Percentiles rank a stretch among this genome's conserved stretches.
These are phyloP conservation scores for Actinernus sp. DNA, from an alignment of 92 coral and sea anemone genomes.

Conservation along the genomic window DNA sequence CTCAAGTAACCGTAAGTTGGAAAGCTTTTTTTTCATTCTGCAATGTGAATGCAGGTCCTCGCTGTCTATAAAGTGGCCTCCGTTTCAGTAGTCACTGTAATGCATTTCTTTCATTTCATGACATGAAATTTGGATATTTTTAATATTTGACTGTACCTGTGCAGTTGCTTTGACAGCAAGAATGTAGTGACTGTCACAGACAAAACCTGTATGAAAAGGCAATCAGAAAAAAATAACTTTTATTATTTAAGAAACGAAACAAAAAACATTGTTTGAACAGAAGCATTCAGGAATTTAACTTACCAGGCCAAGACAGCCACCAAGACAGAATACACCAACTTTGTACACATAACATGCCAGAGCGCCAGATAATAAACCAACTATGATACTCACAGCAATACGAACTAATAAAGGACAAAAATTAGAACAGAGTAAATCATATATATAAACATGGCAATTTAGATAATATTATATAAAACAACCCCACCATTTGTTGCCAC, in stretches of 20 bases:
- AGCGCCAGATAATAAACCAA: conserved; percentile 80
- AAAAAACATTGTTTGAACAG: too few species aligned
- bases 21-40: too few species aligned
- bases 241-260: background rate
- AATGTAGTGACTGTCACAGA: conserved; percentile 23
- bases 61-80: too few species aligned
- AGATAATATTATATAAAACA: too few species aligned
- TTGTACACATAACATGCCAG: conserved; percentile 89
- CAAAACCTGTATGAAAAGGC: conserved; percentile 2
- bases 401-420: conserved; percentile 57
- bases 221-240: background rate
- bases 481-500: too few species aligned
- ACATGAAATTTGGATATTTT: too few species aligned
- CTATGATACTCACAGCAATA: conserved; percentile 80
- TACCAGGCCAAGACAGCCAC: conserved; percentile 85
- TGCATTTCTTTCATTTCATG: too few species aligned
- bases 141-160: conserved; percentile 23
- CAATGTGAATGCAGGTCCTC: too few species aligned
- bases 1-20: too few species aligned
- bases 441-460: too few species aligned
- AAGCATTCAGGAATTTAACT: too few species aligned
- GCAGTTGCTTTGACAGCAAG: conserved; percentile 15
- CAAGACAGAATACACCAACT: conserved; percentile 94
- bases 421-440: background rate
- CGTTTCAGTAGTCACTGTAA: too few species aligned